phyloP scores from a whole-genome alignment of 2,888 invertebrate species.

The Alloplasta piceator region DNA sequence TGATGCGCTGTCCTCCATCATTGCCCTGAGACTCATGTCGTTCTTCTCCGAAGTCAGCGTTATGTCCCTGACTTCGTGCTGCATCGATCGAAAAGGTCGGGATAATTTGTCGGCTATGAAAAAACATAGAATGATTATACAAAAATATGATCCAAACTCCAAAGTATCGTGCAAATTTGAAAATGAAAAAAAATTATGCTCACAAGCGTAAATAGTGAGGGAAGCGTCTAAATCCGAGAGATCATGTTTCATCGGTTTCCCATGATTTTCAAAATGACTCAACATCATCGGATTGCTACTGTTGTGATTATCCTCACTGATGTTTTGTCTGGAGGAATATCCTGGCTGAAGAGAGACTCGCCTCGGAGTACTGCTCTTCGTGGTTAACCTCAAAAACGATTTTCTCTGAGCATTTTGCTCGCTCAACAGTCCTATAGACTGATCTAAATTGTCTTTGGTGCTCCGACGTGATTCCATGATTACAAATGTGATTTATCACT shows the following conservation, averaged over 20 bases:
- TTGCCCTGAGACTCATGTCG: constrained; percentile 76
- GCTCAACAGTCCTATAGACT: constrained; percentile 69
- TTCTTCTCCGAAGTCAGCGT: constrained; percentile 72
- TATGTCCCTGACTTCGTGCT: constrained; percentile 75
- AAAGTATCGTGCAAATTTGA: not conserved
- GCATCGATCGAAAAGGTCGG: constrained; percentile 55
- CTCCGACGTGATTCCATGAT: constrained; percentile 50
- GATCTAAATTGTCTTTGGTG: constrained; percentile 69
- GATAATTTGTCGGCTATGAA: constrained; percentile 47
- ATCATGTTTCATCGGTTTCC: constrained; percentile 63
- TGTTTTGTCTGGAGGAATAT: constrained; percentile 46
- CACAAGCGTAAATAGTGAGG: constrained; percentile 67
- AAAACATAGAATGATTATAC: not conserved
- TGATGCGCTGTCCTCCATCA: constrained; percentile 80
- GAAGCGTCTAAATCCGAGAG: constrained; percentile 70
- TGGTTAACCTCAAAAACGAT: constrained; percentile 74
- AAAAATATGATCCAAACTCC: not conserved
- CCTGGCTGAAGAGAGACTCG: constrained; percentile 71
- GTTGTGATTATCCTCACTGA: constrained; percentile 56
- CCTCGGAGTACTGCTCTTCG: constrained; percentile 68
- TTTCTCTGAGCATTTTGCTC: constrained; percentile 70
- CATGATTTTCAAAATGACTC: constrained; percentile 55
- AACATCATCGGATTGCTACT: constrained; percentile 53
- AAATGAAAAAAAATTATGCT: constrained; percentile 2
- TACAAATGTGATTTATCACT: not conserved